A percentile compares a stretch with the other conserved stretches of the same genome.
Conservation (phyloP, 2,888 invertebrate species). For the Eupithecia abbreviata region DNA sequence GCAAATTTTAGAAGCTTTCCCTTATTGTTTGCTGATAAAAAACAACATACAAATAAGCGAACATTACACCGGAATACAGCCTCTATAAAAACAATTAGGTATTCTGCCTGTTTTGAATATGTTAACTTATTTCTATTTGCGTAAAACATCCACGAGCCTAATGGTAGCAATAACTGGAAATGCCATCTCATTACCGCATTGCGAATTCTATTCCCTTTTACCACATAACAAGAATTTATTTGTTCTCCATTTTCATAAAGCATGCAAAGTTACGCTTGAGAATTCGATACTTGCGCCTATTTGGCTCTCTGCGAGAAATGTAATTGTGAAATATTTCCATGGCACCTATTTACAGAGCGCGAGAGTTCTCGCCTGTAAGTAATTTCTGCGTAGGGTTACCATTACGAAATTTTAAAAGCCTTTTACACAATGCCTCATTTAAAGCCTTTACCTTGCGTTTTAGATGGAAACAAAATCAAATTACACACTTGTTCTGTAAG, state of each 20-base stretch:
- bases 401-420: background rate
- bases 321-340: conserved; percentile 66
- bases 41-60: background rate
- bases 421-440: background rate
- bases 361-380: conserved; percentile 48
- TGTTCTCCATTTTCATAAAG: conserved; percentile 74
- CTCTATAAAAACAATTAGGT: conserved; percentile 38
- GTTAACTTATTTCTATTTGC: conserved; percentile 54
- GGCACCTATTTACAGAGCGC: conserved; percentile 46
- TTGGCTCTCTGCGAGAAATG: conserved; percentile 59
- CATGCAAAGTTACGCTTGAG: conserved; percentile 58
- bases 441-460: background rate
- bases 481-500: background rate
- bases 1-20: conserved; percentile 1
- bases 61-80: conserved; percentile 12
- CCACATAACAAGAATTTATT: conserved; percentile 76
- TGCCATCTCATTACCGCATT: conserved; percentile 70
- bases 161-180: conserved; percentile 67
- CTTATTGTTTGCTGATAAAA: too few relatives aligned
- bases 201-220: conserved; percentile 70
- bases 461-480: conserved; percentile 4
- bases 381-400: conserved; percentile 44
- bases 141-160: conserved; percentile 60
- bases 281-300: conserved; percentile 62
- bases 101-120: conserved; percentile 45